Evolutionary conservation across 2,888 invertebrate genomes (phyloP), one percentile per base, ranked within the genome.

Genomic region (Clitarchus hookeri): DNA sequence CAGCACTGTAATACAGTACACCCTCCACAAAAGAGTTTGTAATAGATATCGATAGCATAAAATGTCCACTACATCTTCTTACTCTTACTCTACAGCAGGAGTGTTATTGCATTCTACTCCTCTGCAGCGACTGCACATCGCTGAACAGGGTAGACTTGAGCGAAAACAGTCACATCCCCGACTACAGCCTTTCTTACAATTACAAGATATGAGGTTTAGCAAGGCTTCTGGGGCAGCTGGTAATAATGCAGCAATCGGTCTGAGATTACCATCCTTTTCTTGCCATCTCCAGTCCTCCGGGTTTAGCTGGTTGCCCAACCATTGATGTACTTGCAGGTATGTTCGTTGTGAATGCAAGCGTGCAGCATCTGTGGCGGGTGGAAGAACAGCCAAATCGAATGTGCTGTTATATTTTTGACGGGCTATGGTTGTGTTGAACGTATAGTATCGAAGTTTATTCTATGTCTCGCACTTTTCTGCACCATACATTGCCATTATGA

Each of bases 161-260:
- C 48, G 48, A 48, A 48, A 8, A 48, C 48, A 48, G 6, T 48
- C 48, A 48, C 3, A 48, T 16, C 16, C 16, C 8, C 6, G 48
- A 48, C 8, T 48, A 48, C 48, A 1, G 8, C 48, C 8, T 48
- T 48, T 48, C 48, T 48, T 48, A 8, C 48, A 48, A 16, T 48
- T 48, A 16, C 48, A 48, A 13, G 48, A 48, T 13, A 48, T 13
- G 16, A 48, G 48, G 48, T 48, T 48, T 6, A 8, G 48, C 48
- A 48, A 48, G 12, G 2, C 79, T 79, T 23, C 79, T 79, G 79
- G 6, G 23, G 79, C 79, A 79, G 79, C 79, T 79, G 79, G 23
- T n/a, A n/a, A 79, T 79, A 79, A 79, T 79, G 79, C 25, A 79
- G n/a, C 79, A n/a, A 79, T 79, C n/a, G 79, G 79, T 27, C 8